These are phyloP conservation scores for Ammodytes marinus DNA, from an alignment of 2,113 vertebrate genomes.

Conservation along the genomic window DNA sequence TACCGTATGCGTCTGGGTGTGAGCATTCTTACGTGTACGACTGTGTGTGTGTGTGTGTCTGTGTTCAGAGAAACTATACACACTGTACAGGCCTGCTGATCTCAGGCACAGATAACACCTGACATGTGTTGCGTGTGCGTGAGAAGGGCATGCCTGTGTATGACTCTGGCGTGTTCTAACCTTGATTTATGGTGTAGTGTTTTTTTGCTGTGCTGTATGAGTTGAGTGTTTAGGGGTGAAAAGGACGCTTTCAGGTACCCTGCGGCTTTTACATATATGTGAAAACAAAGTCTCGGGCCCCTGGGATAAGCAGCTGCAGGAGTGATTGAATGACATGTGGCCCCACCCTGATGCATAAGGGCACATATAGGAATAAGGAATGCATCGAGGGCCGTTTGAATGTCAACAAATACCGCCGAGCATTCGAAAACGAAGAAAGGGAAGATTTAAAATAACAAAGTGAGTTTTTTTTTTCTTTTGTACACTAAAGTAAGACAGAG, in stretches of 20 bases:
- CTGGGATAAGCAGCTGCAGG: slow-evolving; percentile 80
- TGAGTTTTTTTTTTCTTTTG: neutral
- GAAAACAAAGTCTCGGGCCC: slow-evolving; percentile 67
- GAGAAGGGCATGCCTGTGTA: slow-evolving; percentile 75
- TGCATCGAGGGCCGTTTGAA: slow-evolving; percentile 57
- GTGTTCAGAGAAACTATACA: slow-evolving; percentile 51
- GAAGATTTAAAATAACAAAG: slow-evolving; percentile 16
- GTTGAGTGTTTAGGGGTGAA: slow-evolving; percentile 72
- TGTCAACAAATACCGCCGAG: slow-evolving; percentile 66
- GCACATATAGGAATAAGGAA: slow-evolving; percentile 60
- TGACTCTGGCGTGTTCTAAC: slow-evolving; percentile 63
- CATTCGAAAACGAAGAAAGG: slow-evolving; percentile 24
- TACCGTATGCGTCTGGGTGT: slow-evolving; percentile 64
- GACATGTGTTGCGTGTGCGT: slow-evolving; percentile 71
- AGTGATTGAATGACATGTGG: slow-evolving; percentile 78
- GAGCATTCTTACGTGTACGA: slow-evolving; percentile 44
- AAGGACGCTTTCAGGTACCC: slow-evolving; percentile 75
- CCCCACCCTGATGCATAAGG: slow-evolving; percentile 61
- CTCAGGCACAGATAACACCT: slow-evolving; percentile 70
- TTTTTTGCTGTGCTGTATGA: slow-evolving; percentile 31
- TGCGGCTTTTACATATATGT: slow-evolving; percentile 65
- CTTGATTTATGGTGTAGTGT: slow-evolving; percentile 73
- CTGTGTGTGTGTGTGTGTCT: slow-evolving; percentile 28
- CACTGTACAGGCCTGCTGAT: slow-evolving; percentile 71
- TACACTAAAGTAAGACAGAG: neutral